phyloP scores from a whole-genome alignment of 1,140 invertebrate species.

The Penaeus vannamei region DNA sequence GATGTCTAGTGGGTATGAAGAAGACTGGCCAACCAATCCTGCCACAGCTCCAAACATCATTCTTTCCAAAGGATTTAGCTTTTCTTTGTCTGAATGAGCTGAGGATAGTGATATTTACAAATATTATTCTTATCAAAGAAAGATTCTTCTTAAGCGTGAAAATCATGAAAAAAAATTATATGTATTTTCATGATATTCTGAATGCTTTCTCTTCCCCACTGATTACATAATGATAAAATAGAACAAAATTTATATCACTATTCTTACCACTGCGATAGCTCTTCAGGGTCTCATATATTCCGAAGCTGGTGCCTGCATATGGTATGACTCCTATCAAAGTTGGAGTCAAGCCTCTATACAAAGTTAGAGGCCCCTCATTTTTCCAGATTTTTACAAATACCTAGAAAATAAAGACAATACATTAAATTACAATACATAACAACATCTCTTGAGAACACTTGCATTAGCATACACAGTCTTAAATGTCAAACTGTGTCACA shows the following conservation, averaged over 20 bases:
- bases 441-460: too few species aligned
- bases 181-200: too few species aligned
- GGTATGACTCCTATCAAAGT: slow-evolving; percentile 95
- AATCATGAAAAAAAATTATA: background rate
- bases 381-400: slow-evolving; percentile 88
- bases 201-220: too few species aligned
- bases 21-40: slow-evolving; percentile 93
- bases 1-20: slow-evolving; percentile 96
- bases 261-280: slow-evolving; percentile 82
- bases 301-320: slow-evolving; percentile 97
- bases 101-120: background rate
- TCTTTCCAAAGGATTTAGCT: slow-evolving; percentile 77
- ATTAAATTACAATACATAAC: background rate
- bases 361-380: slow-evolving; percentile 83
- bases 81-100: slow-evolving; percentile 49
- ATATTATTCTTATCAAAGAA: background rate
- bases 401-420: slow-evolving; percentile 71
- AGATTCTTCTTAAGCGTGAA: background rate
- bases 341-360: slow-evolving; percentile 91
- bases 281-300: slow-evolving; percentile 96
- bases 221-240: too few species aligned
- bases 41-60: slow-evolving; percentile 88
- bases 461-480: background rate
- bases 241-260: too few species aligned
- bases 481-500: background rate